Evolutionary conservation across 2,113 vertebrate species (phyloP), one percentile per base, ranked within the genome.

Genomic region (Pycnonotus jocosus): DNA sequence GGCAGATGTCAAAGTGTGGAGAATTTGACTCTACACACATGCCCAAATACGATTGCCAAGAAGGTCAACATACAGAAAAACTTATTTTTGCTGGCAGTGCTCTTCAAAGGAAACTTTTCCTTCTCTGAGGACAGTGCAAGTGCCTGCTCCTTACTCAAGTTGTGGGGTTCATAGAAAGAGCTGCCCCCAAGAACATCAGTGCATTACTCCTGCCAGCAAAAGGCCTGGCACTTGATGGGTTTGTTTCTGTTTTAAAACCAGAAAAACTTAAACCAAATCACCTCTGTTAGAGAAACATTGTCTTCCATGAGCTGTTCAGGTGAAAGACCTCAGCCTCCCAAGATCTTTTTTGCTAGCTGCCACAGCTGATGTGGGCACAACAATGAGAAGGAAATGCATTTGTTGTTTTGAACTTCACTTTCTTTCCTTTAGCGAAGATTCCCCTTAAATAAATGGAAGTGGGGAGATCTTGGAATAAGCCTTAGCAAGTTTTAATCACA

Each of bases 401-500:
- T 31, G 58, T 77, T 82, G 64, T 54, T 88, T 60, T 76, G 66
- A 96, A 83, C 74, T 86, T 56, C 50, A 35, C 74, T 57, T 81
- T n/a, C n/a, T 89, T 69, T 73, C 33, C 21, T 40, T 78, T 93
- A 93, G 86, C 23, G 25, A 93, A 94, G 87, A 88, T 92, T 86
- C 69, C 88, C 80, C 91, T 78, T 92, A 86, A 91, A 93, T 92
- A 94, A 94, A 90, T 92, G 83, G 64, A 94, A 97, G 92, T 4
- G 27, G 45, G 88, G 90, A 97, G 93, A 96, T 93, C 92, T 97
- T 93, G 96, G 97, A 98, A 96, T 95, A 91, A 95, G 96, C 77
- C 95, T 91, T 95, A 85, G 86, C 93, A 95, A 97, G 97, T 97
- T 97, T 94, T 97, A 98, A 98, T 97, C 95, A 95, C 95, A 96